Conservation (phyloP, 1,140 invertebrate genomes). For the Coenobita brevimanus region DNA sequence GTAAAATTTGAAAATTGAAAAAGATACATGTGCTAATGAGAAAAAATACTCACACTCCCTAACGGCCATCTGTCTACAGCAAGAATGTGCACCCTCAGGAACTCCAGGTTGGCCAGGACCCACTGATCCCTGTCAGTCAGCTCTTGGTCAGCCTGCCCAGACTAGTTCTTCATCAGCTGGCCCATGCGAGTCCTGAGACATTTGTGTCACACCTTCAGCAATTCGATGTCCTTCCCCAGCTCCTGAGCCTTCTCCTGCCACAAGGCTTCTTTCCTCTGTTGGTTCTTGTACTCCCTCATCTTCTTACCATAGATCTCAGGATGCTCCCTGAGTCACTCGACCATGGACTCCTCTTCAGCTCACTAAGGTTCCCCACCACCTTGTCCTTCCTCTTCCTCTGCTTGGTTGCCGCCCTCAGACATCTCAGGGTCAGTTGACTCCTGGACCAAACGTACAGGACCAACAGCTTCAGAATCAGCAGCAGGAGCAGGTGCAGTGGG, state of each 20-base stretch:
- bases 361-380: neutral
- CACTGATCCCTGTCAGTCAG: neutral
- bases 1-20: neutral
- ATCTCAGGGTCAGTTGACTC: neutral
- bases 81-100: no score
- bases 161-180: neutral
- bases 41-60: neutral
- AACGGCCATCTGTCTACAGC: neutral
- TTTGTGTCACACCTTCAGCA: neutral
- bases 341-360: neutral
- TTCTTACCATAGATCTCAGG: neutral
- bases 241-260: neutral
- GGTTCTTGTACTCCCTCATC: no score
- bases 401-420: neutral
- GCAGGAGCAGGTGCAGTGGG: neutral
- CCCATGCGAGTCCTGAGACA: neutral
- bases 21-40: neutral
- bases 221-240: neutral
- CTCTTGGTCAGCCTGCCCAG: neutral
- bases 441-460: neutral
- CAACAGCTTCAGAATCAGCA: neutral
- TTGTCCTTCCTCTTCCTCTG: no score
- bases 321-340: conserved; percentile 1
- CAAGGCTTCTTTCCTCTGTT: neutral
- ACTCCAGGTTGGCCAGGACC: neutral